These are phyloP conservation scores for Ctenodactylus gundi DNA, from an alignment of 2,113 vertebrate species.

Conservation along the genomic window DNA sequence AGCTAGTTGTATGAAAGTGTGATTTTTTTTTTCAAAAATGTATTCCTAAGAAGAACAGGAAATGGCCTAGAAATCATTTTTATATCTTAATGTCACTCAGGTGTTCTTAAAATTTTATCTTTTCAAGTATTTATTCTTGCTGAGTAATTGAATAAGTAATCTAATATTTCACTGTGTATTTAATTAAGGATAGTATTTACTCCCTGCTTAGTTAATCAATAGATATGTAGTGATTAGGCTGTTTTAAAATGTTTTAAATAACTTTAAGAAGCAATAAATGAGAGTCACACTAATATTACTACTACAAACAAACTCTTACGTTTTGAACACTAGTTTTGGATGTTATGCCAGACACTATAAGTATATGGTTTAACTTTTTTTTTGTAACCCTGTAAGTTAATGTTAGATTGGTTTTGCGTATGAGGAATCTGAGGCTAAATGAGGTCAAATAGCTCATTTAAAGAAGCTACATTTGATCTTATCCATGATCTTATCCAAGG, in stretches of 20 bases:
- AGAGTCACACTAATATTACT: background rate
- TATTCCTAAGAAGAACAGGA: background rate
- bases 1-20: background rate
- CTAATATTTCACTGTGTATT: conserved; percentile 23
- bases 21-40: background rate
- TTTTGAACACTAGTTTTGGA: background rate
- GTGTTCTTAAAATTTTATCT: conserved; percentile 1
- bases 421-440: background rate
- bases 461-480: background rate
- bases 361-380: background rate
- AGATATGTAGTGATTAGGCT: background rate
- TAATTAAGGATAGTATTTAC: background rate
- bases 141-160: background rate
- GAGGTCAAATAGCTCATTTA: background rate
- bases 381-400: conserved; percentile 18
- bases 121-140: background rate
- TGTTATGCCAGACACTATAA: background rate
- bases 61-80: background rate
- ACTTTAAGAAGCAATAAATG: background rate
- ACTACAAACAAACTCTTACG: background rate
- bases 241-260: conserved; percentile 1
- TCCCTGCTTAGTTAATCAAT: background rate
- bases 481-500: background rate
- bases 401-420: background rate
- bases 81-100: background rate